Evolutionary conservation across 2,888 invertebrate genomes (phyloP).

Genomic region (Rutpela maculata): DNA sequence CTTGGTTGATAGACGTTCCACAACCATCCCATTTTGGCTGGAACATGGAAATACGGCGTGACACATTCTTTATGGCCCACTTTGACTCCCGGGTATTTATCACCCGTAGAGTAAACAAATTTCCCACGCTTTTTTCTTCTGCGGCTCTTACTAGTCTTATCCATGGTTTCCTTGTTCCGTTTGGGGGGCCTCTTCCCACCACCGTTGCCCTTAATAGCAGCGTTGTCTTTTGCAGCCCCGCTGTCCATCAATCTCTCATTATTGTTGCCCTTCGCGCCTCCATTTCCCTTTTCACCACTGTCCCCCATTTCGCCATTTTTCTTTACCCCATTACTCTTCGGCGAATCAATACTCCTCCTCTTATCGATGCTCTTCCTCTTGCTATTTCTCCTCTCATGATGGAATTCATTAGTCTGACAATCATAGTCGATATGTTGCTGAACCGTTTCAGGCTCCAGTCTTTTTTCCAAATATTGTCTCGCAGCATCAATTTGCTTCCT

Average conservation of each 20-base stretch:
- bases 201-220: not conserved
- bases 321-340: not conserved
- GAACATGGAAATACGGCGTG: conserved; percentile 76
- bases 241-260: not conserved
- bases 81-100: conserved; percentile 75
- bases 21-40: conserved; percentile 82
- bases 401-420: not conserved
- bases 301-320: not conserved
- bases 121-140: conserved; percentile 54
- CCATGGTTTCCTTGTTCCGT: not conserved
- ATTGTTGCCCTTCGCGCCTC: not conserved
- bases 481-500: not conserved
- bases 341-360: not conserved
- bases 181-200: not conserved
- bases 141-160: not conserved
- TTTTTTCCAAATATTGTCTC: not conserved
- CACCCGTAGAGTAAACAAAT: conserved; percentile 62
- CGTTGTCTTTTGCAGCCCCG: not conserved
- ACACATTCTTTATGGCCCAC: conserved; percentile 78
- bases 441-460: not conserved
- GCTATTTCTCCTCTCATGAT: not conserved
- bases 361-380: not conserved
- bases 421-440: not conserved
- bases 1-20: conserved; percentile 75
- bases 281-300: not conserved